Evolutionary conservation across 2,797 vertebrate species (phyloP).

Genomic region (Hephaestus fuliginosus): DNA sequence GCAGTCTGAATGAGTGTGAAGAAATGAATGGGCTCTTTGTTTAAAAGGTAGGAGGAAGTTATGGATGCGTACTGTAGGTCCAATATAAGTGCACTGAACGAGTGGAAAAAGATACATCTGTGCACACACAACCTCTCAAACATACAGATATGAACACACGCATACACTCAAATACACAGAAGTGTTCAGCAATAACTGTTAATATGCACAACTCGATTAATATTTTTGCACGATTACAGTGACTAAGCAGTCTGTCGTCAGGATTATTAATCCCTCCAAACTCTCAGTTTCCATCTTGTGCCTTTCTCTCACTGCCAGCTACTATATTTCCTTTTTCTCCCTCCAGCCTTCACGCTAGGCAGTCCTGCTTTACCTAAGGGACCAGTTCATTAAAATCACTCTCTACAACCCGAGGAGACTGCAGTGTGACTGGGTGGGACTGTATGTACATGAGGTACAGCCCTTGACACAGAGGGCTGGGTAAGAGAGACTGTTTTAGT

Average conservation of each 20-base stretch:
- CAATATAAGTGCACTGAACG: constrained; percentile 84
- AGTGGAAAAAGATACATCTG: constrained; percentile 74
- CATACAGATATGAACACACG: constrained; percentile 62
- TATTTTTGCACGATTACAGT: constrained; percentile 81
- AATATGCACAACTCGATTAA: constrained; percentile 84
- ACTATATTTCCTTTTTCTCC: constrained; percentile 22
- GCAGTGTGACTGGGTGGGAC: constrained; percentile 56
- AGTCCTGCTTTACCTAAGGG: constrained; percentile 59
- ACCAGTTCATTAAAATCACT: constrained; percentile 49
- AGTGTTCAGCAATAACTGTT: constrained; percentile 78
- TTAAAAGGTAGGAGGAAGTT: constrained; percentile 59
- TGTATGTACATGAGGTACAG: constrained; percentile 70
- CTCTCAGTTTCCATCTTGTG: constrained; percentile 40
- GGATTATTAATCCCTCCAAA: constrained; percentile 57
- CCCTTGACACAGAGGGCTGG: constrained; percentile 40
- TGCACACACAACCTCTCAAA: constrained; percentile 67
- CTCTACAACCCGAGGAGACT: constrained; percentile 55
- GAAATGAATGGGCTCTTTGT: constrained; percentile 52
- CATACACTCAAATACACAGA: constrained; percentile 71
- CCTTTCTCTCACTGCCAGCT: constrained; percentile 44
- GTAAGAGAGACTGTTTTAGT: constrained; percentile 48
- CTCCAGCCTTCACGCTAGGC: constrained; percentile 35
- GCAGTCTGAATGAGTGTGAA: constrained; percentile 42
- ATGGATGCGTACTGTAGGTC: constrained; percentile 80
- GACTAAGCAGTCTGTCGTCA: constrained; percentile 71